phyloP scores from a whole-genome alignment of 2,888 invertebrate species.

The Scrobipalpa costella region DNA sequence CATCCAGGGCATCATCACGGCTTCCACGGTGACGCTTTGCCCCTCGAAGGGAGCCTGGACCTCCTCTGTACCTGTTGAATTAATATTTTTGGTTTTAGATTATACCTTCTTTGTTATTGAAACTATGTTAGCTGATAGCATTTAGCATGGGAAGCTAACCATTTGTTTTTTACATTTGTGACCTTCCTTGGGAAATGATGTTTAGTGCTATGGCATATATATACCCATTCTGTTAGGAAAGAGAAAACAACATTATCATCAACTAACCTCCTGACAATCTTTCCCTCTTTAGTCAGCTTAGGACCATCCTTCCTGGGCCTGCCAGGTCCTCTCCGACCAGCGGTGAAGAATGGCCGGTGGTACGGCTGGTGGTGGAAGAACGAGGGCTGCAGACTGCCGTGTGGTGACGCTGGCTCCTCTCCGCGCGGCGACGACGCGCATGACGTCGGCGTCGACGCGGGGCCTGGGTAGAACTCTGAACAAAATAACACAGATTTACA shows the following conservation, averaged over 20 bases:
- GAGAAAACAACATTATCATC: too few relatives aligned
- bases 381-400: constrained; percentile 65
- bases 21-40: constrained; percentile 76
- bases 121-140: too few relatives aligned
- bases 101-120: too few relatives aligned
- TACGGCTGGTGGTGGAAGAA: constrained; percentile 75
- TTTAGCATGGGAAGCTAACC: too few relatives aligned
- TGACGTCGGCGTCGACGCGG: constrained; percentile 84
- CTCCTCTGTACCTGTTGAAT: constrained; percentile 59
- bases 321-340: constrained; percentile 87
- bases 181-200: too few relatives aligned
- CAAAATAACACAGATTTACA: constrained; percentile 25
- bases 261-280: constrained; percentile 68
- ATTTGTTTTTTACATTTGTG: too few relatives aligned
- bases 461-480: constrained; percentile 79
- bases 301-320: constrained; percentile 89
- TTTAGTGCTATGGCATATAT: too few relatives aligned
- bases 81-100: not conserved
- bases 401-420: constrained; percentile 83
- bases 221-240: too few relatives aligned
- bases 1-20: constrained; percentile 74
- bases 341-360: constrained; percentile 71
- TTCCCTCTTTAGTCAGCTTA: constrained; percentile 72
- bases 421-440: constrained; percentile 83
- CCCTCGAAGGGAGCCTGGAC: constrained; percentile 74